Base-by-base conservation (phyloP, 2,113 vertebrate species). In the Coryphaenoides rupestris region DNA sequence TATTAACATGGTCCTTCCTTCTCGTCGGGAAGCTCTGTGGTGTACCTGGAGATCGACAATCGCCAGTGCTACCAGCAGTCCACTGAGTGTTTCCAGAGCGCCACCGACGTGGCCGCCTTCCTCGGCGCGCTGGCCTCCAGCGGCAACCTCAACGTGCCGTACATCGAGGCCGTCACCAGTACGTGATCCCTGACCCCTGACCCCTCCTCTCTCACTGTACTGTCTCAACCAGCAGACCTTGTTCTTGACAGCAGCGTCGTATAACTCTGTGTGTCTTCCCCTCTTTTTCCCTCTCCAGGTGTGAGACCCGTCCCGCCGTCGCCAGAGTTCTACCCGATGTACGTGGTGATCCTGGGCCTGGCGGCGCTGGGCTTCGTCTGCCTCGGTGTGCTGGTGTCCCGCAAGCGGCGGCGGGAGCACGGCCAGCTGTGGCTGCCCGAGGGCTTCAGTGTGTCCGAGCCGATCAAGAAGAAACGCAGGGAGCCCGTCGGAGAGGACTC, bases 361-460 rank as follows among this genome's bases (percentile, higher is more conserved):
- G 81, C 92, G 22, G 77, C 95, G 23, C 63, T 96, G 17, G 85
- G 89, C 26, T 93, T 93, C 52, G 74, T 92, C 4, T 91, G 89
- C 17, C 86, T 94, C 0, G 96, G 94, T 1, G 95, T 99, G 2
- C 82, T 99, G 72, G 89, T 97, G 55, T 94, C 92, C 4, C 93
- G 94, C 3, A 97, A 96, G 81, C 88, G 96, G 22, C 91, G 93
- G 52, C 89, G 96, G 58, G 95, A 98, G 86, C 97, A 98, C 33
- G 97, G 97, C 10, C 95, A 98, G 88, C 95, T 99, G 0, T 99
- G 97, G 97, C 95, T 98, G 72, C 97, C 96, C 0, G 97, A 99
- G 64, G 97, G 96, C 68, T 99, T 98, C 90, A 95, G 94, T 84
- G 92, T 93, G 71, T 93, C 93, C 0, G 96, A 98, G 67, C 92